phyloP scores from a whole-genome alignment of 92 coral and sea anemone species.

The Epizoanthus ramosus region DNA sequence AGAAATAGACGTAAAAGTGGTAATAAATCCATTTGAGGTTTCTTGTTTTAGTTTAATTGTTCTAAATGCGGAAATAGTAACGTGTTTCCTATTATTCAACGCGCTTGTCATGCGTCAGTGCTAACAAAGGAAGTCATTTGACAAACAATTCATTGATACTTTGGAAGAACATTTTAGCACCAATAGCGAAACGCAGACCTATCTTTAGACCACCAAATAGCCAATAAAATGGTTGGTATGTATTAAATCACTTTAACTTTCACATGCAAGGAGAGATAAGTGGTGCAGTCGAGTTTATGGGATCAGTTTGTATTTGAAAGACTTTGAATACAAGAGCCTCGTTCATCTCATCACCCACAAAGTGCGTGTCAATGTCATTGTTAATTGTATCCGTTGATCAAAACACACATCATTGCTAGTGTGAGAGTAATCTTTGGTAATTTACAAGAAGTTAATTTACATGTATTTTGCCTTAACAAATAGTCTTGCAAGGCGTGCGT shows the following conservation, averaged over 20 bases:
- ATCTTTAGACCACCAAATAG: constrained; percentile 1
- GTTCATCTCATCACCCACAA: not conserved
- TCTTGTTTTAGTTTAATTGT: not conserved
- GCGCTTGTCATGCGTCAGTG: constrained; percentile 26
- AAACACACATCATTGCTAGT: not conserved
- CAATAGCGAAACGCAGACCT: no score
- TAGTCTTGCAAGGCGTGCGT: not conserved
- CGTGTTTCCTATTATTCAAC: constrained; percentile 8
- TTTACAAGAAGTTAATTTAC: not conserved
- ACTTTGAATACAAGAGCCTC: not conserved
- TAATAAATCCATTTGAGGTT: constrained; percentile 6
- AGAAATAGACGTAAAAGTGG: not conserved
- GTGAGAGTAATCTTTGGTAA: not conserved
- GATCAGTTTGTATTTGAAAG: not conserved
- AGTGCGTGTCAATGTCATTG: not conserved
- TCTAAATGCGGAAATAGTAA: constrained; percentile 7
- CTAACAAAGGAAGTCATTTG: constrained; percentile 20
- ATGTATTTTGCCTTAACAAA: not conserved
- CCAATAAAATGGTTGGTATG: constrained; percentile 7
- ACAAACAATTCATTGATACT: not conserved
- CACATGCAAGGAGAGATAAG: not conserved
- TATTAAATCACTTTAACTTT: not conserved
- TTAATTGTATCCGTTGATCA: constrained; percentile 28
- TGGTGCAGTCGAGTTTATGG: not conserved
- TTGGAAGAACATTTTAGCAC: not conserved